Percentiles rank a stretch among this genome's conserved stretches.
phyloP scores from a whole-genome alignment of 2,888 invertebrate genomes.

The Temnothorax rugatulus region DNA sequence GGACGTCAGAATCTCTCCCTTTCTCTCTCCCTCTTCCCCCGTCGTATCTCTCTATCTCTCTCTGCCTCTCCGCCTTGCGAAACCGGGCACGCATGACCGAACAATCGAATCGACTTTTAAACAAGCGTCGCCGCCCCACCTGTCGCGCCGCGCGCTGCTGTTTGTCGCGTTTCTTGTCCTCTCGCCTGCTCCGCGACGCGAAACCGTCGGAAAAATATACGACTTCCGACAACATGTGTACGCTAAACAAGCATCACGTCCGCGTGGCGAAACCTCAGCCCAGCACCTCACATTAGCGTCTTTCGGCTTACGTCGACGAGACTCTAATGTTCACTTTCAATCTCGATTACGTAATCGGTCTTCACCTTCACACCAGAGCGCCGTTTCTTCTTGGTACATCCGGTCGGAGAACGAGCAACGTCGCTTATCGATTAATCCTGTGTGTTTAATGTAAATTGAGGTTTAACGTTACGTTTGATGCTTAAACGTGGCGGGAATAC shows the following conservation, averaged over 20 bases:
- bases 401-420: not conserved
- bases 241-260: not conserved
- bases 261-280: not conserved
- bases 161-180: slow-evolving; percentile 52
- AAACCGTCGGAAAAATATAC: slow-evolving; percentile 13
- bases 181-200: slow-evolving; percentile 13
- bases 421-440: not conserved
- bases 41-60: not conserved
- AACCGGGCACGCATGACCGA: slow-evolving; percentile 50
- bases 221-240: not conserved
- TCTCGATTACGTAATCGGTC: not conserved
- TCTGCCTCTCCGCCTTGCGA: slow-evolving; percentile 41
- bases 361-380: not conserved
- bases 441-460: slow-evolving; percentile 18
- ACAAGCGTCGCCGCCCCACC: slow-evolving; percentile 23
- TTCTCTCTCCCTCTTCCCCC: not conserved
- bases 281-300: not conserved
- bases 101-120: slow-evolving; percentile 60
- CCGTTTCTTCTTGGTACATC: not conserved
- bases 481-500: slow-evolving; percentile 32
- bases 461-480: not conserved
- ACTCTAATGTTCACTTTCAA: slow-evolving; percentile 17
- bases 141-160: slow-evolving; percentile 10
- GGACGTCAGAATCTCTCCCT: slow-evolving; percentile 32
- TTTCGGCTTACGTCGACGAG: not conserved